phyloP scores from a whole-genome alignment of 2,113 vertebrate genomes.

The Siphamia tubifer region DNA sequence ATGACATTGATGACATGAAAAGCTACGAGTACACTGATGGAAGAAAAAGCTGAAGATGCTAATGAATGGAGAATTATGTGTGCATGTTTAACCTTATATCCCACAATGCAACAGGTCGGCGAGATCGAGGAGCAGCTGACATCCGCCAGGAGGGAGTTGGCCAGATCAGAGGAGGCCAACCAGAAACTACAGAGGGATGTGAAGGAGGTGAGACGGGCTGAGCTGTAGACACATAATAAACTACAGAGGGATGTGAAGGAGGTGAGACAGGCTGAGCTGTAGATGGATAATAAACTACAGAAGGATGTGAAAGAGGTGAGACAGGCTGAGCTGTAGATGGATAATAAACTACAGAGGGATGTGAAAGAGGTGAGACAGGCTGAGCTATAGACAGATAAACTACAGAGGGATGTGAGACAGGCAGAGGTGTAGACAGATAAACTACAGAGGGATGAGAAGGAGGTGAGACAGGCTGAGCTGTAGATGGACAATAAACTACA shows the following conservation, averaged over 20 bases:
- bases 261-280: constrained; percentile 67
- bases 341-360: constrained; percentile 73
- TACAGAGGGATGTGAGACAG: constrained; percentile 83
- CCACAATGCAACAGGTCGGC: constrained; percentile 76
- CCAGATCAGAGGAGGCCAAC: constrained; percentile 89
- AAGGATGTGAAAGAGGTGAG: constrained; percentile 90
- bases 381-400: constrained; percentile 7
- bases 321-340: neutral
- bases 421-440: constrained; percentile 1
- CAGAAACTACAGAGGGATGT: constrained; percentile 90
- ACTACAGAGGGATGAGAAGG: constrained; percentile 85
- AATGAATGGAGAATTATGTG: neutral
- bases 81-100: neutral
- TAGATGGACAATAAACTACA: constrained; percentile 14
- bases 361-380: constrained; percentile 85
- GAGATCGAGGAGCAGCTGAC: constrained; percentile 92
- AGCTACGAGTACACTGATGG: too few species aligned
- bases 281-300: constrained; percentile 26
- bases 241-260: constrained; percentile 87
- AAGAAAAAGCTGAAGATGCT: neutral
- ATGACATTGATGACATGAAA: too few species aligned
- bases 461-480: constrained; percentile 74
- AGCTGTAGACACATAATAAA: constrained; percentile 10
- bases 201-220: constrained; percentile 83
- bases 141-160: constrained; percentile 87